Evolutionary conservation across 2,888 invertebrate species (phyloP), one percentile per base, ranked within the genome.

Genomic region (Zaprionus bogoriensis): DNA sequence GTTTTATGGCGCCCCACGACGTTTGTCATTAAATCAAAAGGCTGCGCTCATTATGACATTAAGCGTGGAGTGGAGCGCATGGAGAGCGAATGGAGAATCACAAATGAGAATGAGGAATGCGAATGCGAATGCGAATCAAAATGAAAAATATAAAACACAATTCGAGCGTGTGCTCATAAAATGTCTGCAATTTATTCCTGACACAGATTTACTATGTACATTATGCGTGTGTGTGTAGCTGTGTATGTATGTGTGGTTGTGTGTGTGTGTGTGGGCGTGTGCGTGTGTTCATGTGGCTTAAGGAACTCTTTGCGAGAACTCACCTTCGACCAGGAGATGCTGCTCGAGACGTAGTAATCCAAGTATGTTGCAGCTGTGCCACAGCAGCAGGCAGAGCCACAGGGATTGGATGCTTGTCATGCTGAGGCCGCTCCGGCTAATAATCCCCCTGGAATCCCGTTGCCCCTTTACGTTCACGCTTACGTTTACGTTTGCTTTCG

Each of bases 11-110:
- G 41, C 32, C 45, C 53, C 52, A 47, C 38, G 57, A 46, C 75
- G 79, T 77, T 71, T 74, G 77, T 68, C 80, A 79, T 86, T 83
- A 83, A 86, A 86, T 74, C 86, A 86, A 81, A 83, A 83, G 71
- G 68, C 84, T 74, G 67, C 65, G 63, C 86, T 86, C 86, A 81
- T 81, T 77, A 83, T 80, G 72, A 74, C 65, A 80, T 85, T 67
- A 80, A 80, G 75, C 51, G 45, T 20, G 45, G 20, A 42, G 41
- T 27, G 48, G 12, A 45, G 50, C 50, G 54, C 69, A 68, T 72
- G 59, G 51, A n/a, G n/a, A n/a, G n/a, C n/a, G 28, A 64, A 76
- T 68, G 76, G 61, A 41, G 22, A 22, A 19, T 38, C 7, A 14
- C 7, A 32, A 32, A 32, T 7, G 32, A 6, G 30, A 30, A n/a